Percentiles rank a stretch among this genome's conserved stretches.
phyloP scores from a whole-genome alignment of 2,888 invertebrate genomes.

The Archips crataeganus region DNA sequence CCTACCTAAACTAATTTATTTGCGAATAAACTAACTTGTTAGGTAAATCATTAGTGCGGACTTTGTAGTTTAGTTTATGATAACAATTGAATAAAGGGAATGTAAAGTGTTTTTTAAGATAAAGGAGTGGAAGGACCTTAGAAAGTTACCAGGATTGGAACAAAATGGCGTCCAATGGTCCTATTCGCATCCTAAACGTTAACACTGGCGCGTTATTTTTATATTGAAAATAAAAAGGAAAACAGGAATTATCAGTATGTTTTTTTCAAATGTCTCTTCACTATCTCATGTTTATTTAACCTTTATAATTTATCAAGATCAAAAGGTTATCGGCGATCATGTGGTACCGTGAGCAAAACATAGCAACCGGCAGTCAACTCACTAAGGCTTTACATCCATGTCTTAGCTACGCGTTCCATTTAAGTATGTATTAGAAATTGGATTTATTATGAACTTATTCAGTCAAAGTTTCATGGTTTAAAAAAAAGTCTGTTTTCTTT shows the following conservation, averaged over 20 bases:
- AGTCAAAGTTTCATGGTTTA: too few species aligned
- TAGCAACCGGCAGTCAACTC: background rate
- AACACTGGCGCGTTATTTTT: background rate
- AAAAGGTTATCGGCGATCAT: constrained; percentile 10
- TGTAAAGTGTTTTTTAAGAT: too few species aligned
- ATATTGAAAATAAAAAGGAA: too few species aligned
- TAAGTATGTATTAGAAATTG: too few species aligned
- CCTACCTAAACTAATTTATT: background rate
- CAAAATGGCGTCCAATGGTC: too few species aligned
- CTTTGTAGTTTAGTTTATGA: constrained; percentile 1
- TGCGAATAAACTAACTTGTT: background rate
- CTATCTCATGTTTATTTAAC: constrained; percentile 1
- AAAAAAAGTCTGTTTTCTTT: too few species aligned
- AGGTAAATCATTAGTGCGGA: background rate
- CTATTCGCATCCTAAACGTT: background rate
- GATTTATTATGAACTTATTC: too few species aligned
- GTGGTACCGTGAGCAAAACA: constrained; percentile 5
- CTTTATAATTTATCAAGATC: constrained; percentile 7
- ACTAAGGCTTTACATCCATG: background rate
- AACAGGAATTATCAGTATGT: background rate
- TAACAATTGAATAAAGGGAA: background rate
- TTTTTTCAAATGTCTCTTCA: background rate
- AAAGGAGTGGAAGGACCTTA: too few species aligned
- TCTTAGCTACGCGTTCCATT: too few species aligned
- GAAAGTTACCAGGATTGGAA: too few species aligned